Evolutionary conservation across 2,888 invertebrate species (phyloP), one percentile per base, ranked within the genome.

Genomic region (Ommatoiulus sabulosus): DNA sequence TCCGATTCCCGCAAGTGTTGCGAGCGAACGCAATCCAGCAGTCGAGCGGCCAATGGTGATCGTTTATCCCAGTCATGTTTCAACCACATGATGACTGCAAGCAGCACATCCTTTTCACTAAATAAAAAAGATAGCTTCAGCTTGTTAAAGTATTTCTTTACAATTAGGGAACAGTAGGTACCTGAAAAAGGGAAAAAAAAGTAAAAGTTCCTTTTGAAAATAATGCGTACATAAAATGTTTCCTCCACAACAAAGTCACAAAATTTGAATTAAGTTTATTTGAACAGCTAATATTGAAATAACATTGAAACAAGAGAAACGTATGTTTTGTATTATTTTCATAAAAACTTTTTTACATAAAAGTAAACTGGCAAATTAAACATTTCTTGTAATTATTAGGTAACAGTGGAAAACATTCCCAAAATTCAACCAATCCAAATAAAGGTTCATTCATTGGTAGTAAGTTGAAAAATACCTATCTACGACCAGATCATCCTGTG

Each of bases 61-160:
- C 85, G 85, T n/a, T 35, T 46, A 8, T 17, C 44, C 85, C 85
- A 85, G 20, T 85, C 85, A 15, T 85, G 44, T 15, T 44, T 44
- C 46, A 85, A 10, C 85, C 85, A 85, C 20, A 44, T 20, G 85
- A 85, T 46, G 17, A 44, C 85, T 8, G 85, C 46, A 85, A 44
- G 44, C n/a, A 85, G 12, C 4, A 46, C 85, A 15, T 85, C 44
- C 20, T 85, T 85, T 44, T 44, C 44, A 17, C 85, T 85, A 24
- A 8, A 46, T 4, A 17, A 8, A 57, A 57, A n/a, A 10, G n/a
- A 57, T 57, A n/a, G n/a, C 5, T 15, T 2, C n/a, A 3, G n/a
- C 57, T 57, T 17, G 5, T 57, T 17, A 17, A 57, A n/a, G 57
- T 12, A 0, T 46, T 46, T 46, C 46, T 46, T 10, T 0, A 46